Evolutionary conservation across 2,888 invertebrate genomes (phyloP).

Genomic region (Pandemis cinnamomeana): DNA sequence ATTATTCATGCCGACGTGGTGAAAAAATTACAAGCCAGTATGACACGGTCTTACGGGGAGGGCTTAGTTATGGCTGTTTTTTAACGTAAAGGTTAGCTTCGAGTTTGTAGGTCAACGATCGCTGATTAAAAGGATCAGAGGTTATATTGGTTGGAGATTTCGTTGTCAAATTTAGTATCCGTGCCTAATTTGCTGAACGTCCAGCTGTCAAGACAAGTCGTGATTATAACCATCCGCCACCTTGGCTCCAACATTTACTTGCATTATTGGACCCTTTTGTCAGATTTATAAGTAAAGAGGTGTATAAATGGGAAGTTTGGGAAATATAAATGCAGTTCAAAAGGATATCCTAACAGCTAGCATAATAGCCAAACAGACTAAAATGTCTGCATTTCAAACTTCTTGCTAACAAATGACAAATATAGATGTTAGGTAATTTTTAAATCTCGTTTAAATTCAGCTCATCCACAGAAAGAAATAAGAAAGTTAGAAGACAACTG

Average conservation of each 20-base stretch:
- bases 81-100: slow-evolving; percentile 36
- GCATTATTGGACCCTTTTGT: not conserved
- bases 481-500: too few relatives aligned
- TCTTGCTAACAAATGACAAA: too few relatives aligned
- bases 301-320: too few relatives aligned
- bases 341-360: too few relatives aligned
- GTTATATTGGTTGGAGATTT: slow-evolving; percentile 30
- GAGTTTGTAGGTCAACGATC: slow-evolving; percentile 40
- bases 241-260: not conserved
- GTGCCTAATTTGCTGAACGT: slow-evolving; percentile 1
- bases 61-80: slow-evolving; percentile 41
- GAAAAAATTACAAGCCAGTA: slow-evolving; percentile 77
- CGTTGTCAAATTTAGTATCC: slow-evolving; percentile 13
- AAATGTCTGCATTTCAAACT: too few relatives aligned
- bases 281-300: not conserved
- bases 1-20: slow-evolving; percentile 81
- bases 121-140: slow-evolving; percentile 40
- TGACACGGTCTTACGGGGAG: slow-evolving; percentile 58
- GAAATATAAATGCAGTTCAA: too few relatives aligned
- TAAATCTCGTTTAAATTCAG: too few relatives aligned
- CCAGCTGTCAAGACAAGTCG: not conserved
- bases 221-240: not conserved
- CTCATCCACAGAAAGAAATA: too few relatives aligned
- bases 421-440: too few relatives aligned
- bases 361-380: too few relatives aligned